Conservation (phyloP, 2,113 vertebrate species). For the Melanostigma gelatinosum region DNA sequence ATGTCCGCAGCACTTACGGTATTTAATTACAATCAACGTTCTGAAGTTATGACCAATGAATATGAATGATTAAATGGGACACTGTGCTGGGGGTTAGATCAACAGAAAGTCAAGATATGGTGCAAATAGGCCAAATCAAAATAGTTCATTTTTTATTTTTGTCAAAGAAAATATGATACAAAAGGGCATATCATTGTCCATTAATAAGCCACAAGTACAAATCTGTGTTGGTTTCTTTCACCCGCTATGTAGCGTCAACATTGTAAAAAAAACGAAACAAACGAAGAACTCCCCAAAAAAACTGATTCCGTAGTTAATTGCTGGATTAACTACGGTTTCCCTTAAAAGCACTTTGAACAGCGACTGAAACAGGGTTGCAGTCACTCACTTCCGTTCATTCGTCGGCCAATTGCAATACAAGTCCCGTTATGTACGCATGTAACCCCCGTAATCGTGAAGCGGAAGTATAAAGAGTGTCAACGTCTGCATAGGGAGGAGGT, state of each 20-base stretch:
- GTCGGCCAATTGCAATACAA: neutral
- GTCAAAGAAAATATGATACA: conserved; percentile 64
- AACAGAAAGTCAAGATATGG: neutral
- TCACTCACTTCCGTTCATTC: conserved; percentile 2
- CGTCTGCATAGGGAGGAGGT: neutral
- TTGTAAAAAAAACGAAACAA: conserved; percentile 11
- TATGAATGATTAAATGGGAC: neutral
- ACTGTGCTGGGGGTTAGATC: neutral
- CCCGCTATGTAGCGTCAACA: conserved; percentile 23
- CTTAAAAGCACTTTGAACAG: conserved; percentile 51
- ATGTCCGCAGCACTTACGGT: neutral
- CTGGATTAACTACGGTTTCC: conserved; percentile 17
- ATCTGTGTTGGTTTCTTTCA: conserved; percentile 23
- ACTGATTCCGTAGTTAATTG: neutral
- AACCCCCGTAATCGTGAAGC: neutral
- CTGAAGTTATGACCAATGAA: neutral
- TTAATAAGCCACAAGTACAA: conserved; percentile 57
- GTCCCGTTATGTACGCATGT: neutral
- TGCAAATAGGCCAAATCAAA: conserved; percentile 43
- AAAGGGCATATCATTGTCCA: conserved; percentile 48
- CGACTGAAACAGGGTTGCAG: conserved; percentile 5
- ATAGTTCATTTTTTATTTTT: conserved; percentile 66
- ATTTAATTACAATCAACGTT: neutral
- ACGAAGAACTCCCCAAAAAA: neutral
- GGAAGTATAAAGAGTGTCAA: neutral